Conservation (phyloP, 1,140 invertebrate species). For the Pogonomyrmex californicus region DNA sequence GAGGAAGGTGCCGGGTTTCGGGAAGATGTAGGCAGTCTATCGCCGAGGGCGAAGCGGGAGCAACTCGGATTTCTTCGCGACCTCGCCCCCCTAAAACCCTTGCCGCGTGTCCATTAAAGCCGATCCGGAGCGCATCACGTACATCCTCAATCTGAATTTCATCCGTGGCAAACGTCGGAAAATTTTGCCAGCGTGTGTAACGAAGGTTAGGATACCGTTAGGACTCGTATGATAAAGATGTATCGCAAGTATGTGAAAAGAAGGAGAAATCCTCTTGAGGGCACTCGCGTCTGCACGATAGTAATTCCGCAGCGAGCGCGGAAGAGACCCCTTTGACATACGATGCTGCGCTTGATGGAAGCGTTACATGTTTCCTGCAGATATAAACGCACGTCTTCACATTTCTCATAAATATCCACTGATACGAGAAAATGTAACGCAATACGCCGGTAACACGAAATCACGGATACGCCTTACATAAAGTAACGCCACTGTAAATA, state of each 20-base stretch:
- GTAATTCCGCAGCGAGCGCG: background rate
- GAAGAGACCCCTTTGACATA: background rate
- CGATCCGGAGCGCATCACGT: constrained; percentile 5
- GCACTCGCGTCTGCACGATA: background rate
- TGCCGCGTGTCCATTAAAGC: constrained; percentile 23
- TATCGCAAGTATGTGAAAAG: constrained; percentile 13
- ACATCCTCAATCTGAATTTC: constrained; percentile 27
- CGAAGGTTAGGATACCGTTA: background rate
- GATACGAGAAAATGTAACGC: constrained; percentile 17
- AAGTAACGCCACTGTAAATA: background rate
- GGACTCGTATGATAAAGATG: constrained; percentile 7
- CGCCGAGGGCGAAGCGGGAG: background rate
- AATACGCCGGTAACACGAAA: background rate
- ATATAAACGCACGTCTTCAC: background rate
- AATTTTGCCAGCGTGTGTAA: constrained; percentile 12
- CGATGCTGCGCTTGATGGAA: background rate
- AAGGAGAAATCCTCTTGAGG: constrained; percentile 16
- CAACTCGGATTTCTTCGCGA: constrained; percentile 23
- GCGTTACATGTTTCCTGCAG: background rate
- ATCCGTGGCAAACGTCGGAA: background rate
- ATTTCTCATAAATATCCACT: background rate
- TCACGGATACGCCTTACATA: background rate
- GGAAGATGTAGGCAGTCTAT: background rate
- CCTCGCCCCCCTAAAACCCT: background rate
- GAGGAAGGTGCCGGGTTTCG: background rate